Base-by-base conservation (phyloP, 1,140 invertebrate species). In the Papilio dardanus region DNA sequence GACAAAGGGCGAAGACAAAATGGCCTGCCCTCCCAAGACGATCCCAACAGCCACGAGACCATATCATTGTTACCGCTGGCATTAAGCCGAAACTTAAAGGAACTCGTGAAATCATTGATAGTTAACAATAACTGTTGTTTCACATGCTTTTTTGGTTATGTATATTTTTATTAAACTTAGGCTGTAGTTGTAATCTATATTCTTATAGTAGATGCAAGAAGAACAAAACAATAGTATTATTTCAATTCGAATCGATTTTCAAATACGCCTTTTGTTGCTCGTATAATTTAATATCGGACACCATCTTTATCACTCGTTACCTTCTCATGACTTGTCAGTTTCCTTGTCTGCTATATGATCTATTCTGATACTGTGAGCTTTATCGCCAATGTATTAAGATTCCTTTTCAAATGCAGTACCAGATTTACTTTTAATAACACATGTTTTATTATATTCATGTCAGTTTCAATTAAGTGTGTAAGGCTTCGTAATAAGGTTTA, bases 251-350 rank as follows among this genome's bases (percentile, higher is more conserved):
- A 88, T 87, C 83, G 81, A 84, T 88, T 87, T 74, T 79, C 73
- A 58, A 80, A 83, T 82, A 84, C 77, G 77, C 78, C 81, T 78
- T 86, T 90, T 88, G 87, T 88, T 76, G 73, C 80, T 80, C 74
- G 76, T 85, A 81, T 84, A 80, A 78, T 73, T 81, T 82, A 62
- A 33, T 86, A 91, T 91, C 89, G 50, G 79, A 84, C 86, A 84
- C 84, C 84, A 91, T 91, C 89, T 88, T 86, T 76, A 86, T 86
- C 87, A 84, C 81, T 85, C 80, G 75, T 77, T 78, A 80, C 79
- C 78, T 87, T 62, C 14, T 79, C 79, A 83, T 91, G 89, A 88
- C 84, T 87, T 77, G 79, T 80, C 86, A 85, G 75, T 80, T 86
- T 86, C 81, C 40, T 40, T 69, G 16, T 67, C 19, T 28, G 10